These are phyloP conservation scores for Pogonocherus hispidulus DNA, from an alignment of 2,888 invertebrate genomes.

Conservation along the genomic window DNA sequence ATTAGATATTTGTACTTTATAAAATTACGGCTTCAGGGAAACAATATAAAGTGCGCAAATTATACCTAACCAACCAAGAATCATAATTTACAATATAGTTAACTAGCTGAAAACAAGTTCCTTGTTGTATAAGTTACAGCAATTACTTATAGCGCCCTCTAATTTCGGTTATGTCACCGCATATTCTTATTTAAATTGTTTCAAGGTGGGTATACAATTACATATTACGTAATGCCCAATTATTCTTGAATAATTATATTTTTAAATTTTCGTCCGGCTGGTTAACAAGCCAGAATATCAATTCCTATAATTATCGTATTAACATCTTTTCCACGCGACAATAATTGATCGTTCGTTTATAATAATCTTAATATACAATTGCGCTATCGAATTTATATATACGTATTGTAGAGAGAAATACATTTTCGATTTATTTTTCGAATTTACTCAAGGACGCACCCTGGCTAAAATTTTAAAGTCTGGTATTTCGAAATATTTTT, in stretches of 20 bases:
- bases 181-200: background rate
- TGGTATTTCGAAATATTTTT: too few relatives aligned
- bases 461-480: too few relatives aligned
- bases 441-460: too few relatives aligned
- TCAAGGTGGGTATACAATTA: background rate
- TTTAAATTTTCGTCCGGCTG: conserved; percentile 1
- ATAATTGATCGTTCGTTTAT: background rate
- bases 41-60: too few relatives aligned
- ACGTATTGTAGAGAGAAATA: background rate
- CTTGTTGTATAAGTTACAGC: background rate
- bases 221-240: background rate
- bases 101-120: background rate
- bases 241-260: background rate
- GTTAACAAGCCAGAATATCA: background rate
- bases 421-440: too few relatives aligned
- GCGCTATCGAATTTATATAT: background rate
- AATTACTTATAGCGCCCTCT: conserved; percentile 6
- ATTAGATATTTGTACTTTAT: too few relatives aligned
- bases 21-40: too few relatives aligned
- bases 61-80: background rate
- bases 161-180: conserved; percentile 13
- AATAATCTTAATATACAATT: background rate
- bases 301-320: conserved; percentile 1
- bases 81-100: background rate
- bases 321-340: conserved; percentile 1